Conservation (phyloP, 2,113 vertebrate species). For the Heloderma charlesbogerti region DNA sequence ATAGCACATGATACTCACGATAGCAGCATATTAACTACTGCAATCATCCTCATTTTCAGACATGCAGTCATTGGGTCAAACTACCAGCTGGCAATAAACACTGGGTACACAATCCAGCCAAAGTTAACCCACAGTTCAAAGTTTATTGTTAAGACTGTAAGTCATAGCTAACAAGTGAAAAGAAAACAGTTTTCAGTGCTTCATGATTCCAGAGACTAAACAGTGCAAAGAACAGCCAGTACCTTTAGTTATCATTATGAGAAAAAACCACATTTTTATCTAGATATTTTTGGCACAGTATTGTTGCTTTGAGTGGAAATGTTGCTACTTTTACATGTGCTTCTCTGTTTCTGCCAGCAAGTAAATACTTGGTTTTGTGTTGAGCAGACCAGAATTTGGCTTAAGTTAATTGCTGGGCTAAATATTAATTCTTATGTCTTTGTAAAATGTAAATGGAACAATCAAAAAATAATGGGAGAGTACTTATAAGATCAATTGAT, state of each 20-base stretch:
- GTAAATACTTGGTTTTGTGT: neutral
- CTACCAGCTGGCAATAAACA: neutral
- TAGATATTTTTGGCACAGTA: neutral
- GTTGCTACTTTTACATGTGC: neutral
- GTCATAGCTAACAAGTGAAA: neutral
- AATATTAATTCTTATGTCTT: neutral
- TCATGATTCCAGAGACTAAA: neutral
- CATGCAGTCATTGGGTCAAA: neutral
- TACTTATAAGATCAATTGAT: neutral
- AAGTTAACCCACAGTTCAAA: constrained; percentile 1
- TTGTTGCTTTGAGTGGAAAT: neutral
- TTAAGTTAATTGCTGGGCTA: neutral
- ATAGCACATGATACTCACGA: neutral
- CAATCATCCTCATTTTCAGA: constrained; percentile 6
- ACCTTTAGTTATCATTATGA: neutral
- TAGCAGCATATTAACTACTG: neutral
- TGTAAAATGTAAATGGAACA: neutral
- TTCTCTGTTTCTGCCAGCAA: neutral
- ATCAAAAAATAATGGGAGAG: neutral
- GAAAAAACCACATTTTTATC: neutral
- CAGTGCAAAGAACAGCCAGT: constrained; percentile 1
- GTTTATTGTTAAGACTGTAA: neutral
- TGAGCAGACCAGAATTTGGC: neutral
- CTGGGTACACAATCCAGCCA: neutral
- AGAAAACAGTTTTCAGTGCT: neutral